Base-by-base conservation (phyloP, 1,140 invertebrate species). In the Aphelinus atriplicis region DNA sequence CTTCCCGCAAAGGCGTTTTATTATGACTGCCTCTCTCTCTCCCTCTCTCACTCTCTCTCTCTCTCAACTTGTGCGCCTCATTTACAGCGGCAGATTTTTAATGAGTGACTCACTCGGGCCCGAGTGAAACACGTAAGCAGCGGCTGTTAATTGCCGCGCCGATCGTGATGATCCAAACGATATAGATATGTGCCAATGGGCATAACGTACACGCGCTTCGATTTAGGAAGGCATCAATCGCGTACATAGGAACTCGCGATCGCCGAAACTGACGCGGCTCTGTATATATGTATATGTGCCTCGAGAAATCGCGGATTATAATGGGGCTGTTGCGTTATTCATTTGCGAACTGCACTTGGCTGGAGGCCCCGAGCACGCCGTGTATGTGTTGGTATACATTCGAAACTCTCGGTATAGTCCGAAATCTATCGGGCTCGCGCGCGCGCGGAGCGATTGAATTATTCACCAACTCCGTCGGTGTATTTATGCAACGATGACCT, bases 1-100 rank as follows among this genome's bases (percentile, higher is more conserved):
- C 50, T 73, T 72, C 47, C 60, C 78, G 78, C 77, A 74, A 73
- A 67, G 81, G 79, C 57, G 57, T 58, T 58, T 58, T 58, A 58
- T 58, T 26, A 26, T 26, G 26, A 26, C 26, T 26, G 26, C 26
- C 26, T 26, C 26, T 26, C 26, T 26, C 26, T 26, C 26, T 26
- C 26, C 0, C 26, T 26, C 26, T 26, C 26, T 26, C 26, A 0
- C 26, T 26, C 26, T 26, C 26, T 26, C 26, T 26, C 26, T 26
- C 26, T 26, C 26, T 26, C 26, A 26, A 26, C 26, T 26, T 26
- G 26, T 26, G 26, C 26, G 26, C 26, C 26, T 26, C 26, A 26
- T 26, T 26, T 48, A 3, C 6, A 53, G 50, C 43, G 58, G 45
- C 5, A 45, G 58, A 66, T 71, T 65, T 72, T 65, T 58, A 47